Conservation (phyloP, 2,888 invertebrate genomes). For the Matsumyia berberina region DNA sequence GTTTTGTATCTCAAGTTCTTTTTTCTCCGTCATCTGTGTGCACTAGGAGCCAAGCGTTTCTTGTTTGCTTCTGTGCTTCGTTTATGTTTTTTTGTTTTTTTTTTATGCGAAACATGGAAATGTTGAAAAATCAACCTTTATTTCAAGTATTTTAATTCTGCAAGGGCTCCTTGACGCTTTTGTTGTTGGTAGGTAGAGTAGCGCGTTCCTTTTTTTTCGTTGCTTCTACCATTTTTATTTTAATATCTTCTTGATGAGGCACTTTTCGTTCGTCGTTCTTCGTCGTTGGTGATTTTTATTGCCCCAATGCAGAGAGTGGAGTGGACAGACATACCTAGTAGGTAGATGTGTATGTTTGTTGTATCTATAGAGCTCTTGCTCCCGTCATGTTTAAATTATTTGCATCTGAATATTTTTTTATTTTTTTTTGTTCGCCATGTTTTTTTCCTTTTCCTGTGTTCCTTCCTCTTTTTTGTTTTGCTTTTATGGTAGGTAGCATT, state of each 20-base stretch:
- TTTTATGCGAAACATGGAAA: conserved; percentile 66
- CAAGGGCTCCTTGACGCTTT: conserved; percentile 59
- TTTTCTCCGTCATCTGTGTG: conserved; percentile 63
- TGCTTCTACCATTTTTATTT: conserved; percentile 73
- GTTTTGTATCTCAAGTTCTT: conserved; percentile 60
- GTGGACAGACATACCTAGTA: conserved; percentile 30
- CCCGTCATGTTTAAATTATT: conserved; percentile 74
- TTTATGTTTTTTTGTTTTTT: conserved; percentile 20
- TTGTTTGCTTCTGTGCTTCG: conserved; percentile 28
- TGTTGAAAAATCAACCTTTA: conserved; percentile 76
- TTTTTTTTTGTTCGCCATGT: conserved; percentile 70
- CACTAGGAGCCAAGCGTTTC: conserved; percentile 47
- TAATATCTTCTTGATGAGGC: conserved; percentile 77
- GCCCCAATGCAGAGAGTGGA: conserved; percentile 57
- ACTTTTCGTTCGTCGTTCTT: conserved; percentile 73
- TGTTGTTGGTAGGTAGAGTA: conserved; percentile 54
- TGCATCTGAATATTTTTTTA: conserved; percentile 69
- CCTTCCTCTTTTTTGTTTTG: conserved; percentile 12
- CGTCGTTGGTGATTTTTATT: conserved; percentile 65
- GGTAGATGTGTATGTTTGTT: neutral
- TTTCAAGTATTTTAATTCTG: conserved; percentile 74
- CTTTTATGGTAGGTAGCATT: conserved; percentile 31
- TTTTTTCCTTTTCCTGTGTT: conserved; percentile 48
- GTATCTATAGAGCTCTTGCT: conserved; percentile 27
- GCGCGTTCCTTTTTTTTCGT: conserved; percentile 7